Evolutionary conservation across 2,888 invertebrate genomes (phyloP).

Genomic region (Autographa gamma): DNA sequence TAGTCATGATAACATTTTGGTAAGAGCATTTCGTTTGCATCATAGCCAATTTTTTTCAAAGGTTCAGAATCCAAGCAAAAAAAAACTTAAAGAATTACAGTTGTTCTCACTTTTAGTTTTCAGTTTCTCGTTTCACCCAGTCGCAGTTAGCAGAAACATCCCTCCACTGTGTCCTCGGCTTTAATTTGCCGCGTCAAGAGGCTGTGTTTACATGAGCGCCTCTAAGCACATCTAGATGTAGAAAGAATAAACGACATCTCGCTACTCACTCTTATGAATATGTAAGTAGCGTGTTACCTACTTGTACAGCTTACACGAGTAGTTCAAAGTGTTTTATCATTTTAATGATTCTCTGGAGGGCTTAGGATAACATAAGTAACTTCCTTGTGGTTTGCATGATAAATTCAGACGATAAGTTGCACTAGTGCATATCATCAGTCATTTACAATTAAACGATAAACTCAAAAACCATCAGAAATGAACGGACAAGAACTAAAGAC

Average conservation of each 20-base stretch:
- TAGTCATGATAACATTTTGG: no score
- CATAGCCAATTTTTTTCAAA: background rate
- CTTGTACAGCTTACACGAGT: constrained; percentile 30
- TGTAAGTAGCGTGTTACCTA: constrained; percentile 45
- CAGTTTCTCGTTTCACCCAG: background rate
- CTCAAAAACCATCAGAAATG: background rate
- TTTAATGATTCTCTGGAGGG: background rate
- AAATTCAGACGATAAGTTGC: background rate
- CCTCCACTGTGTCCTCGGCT: constrained; percentile 24
- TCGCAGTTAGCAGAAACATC: constrained; percentile 11
- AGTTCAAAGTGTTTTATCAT: constrained; percentile 17
- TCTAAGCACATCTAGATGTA: constrained; percentile 48
- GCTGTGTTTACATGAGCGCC: constrained; percentile 51
- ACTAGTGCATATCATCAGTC: background rate
- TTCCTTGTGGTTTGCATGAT: background rate
- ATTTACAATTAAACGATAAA: background rate
- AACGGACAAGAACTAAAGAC: background rate
- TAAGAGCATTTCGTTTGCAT: no score
- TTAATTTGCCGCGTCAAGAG: constrained; percentile 60
- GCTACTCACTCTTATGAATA: constrained; percentile 56
- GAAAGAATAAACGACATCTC: constrained; percentile 53
- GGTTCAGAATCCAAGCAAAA: background rate
- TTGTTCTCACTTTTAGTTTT: background rate
- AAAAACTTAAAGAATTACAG: background rate
- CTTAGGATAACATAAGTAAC: background rate